Evolutionary conservation across 1,140 invertebrate genomes (phyloP).

Genomic region (Halotydeus destructor): DNA sequence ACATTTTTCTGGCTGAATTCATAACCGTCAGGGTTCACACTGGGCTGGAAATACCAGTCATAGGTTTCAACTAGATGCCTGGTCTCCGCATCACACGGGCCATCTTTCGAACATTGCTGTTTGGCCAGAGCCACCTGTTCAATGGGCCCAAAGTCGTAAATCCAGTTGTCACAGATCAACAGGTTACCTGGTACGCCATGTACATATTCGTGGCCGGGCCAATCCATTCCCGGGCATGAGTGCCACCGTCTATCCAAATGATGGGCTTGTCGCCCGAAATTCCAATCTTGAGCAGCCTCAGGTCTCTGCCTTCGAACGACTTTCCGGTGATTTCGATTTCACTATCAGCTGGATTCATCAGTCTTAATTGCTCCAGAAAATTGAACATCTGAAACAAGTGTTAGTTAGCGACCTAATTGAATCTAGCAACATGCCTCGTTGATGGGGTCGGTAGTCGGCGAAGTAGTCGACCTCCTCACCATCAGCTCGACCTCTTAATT

Average conservation of each 20-base stretch:
- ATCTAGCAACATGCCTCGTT: too few species aligned
- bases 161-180: too few species aligned
- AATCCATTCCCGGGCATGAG: conserved; percentile 12
- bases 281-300: conserved; percentile 1
- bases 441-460: too few species aligned
- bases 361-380: neutral
- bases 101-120: neutral
- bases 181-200: conserved; percentile 9
- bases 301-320: conserved; percentile 11
- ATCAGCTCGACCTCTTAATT: too few species aligned
- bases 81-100: neutral
- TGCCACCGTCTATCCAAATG: conserved; percentile 13
- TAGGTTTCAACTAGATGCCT: conserved; percentile 22
- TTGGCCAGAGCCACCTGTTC: neutral
- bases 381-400: neutral
- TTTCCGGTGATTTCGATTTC: neutral
- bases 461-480: too few species aligned
- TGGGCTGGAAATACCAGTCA: conserved; percentile 38
- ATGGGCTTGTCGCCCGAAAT: conserved; percentile 1
- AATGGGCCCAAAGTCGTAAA: too few species aligned
- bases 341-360: neutral
- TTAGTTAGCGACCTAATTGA: too few species aligned
- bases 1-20: conserved; percentile 32
- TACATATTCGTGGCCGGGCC: conserved; percentile 6
- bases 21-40: conserved; percentile 50